These are phyloP conservation scores for Stenichneumon culpator DNA, from an alignment of 2,888 invertebrate genomes.

Conservation along the genomic window DNA sequence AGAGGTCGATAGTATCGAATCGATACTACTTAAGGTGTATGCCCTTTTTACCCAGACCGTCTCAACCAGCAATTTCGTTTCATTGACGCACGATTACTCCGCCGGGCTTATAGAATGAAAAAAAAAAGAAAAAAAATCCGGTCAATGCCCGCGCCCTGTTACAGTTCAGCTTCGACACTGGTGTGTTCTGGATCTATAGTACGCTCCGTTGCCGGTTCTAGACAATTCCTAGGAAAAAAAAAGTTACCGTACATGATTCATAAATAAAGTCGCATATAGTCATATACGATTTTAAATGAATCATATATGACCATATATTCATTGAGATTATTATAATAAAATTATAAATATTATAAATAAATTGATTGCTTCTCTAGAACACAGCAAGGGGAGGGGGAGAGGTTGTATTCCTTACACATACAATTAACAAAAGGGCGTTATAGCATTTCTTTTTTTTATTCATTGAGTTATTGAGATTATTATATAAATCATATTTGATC, in stretches of 20 bases:
- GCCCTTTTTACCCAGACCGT: constrained; percentile 19
- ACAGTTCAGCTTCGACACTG: neutral
- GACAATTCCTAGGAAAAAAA: neutral
- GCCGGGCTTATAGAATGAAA: neutral
- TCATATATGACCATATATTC: neutral
- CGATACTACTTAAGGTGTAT: constrained; percentile 5
- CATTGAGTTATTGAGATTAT: neutral
- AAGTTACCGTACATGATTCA: too few relatives aligned
- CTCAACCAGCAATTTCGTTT: constrained; percentile 32
- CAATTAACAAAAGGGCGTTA: too few relatives aligned
- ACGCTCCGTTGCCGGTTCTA: neutral
- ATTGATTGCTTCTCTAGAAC: too few relatives aligned
- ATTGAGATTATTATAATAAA: neutral
- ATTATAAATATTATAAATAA: too few relatives aligned
- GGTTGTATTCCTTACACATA: too few relatives aligned
- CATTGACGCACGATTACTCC: constrained; percentile 8
- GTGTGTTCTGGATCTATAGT: neutral
- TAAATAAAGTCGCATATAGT: neutral
- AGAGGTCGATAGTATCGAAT: constrained; percentile 24
- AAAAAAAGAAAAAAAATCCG: neutral
- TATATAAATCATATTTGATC: neutral
- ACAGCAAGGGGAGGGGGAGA: too few relatives aligned
- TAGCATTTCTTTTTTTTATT: too few relatives aligned
- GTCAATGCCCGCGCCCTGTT: neutral
- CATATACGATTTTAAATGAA: neutral